A percentile compares a stretch with the other conserved stretches of the same genome.
phyloP scores from a whole-genome alignment of 2,113 vertebrate species.

The Odobenus rosmarus region DNA sequence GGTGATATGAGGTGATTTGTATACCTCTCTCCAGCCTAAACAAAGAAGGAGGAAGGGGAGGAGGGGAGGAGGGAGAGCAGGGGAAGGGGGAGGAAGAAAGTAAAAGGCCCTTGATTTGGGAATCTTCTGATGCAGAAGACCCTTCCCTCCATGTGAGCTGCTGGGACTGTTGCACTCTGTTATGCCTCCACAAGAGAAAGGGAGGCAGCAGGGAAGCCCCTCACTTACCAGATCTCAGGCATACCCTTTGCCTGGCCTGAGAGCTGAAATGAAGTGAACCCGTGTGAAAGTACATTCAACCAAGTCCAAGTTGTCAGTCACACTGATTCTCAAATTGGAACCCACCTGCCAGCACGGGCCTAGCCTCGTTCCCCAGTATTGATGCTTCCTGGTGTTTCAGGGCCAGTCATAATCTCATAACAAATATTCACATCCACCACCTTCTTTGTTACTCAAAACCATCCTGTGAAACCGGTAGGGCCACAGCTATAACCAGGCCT shows the following conservation, averaged over 20 bases:
- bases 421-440: neutral
- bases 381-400: fast-evolving
- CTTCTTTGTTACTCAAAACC: neutral
- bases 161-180: fast-evolving
- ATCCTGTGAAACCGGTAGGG: neutral
- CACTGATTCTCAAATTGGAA: neutral
- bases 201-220: neutral
- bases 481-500: neutral
- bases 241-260: neutral
- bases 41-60: neutral
- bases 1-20: neutral
- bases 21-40: neutral
- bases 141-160: neutral
- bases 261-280: fast-evolving
- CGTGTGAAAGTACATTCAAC: neutral
- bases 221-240: neutral
- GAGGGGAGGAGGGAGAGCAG: neutral
- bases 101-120: neutral
- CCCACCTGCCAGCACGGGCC: neutral
- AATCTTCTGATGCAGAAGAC: neutral
- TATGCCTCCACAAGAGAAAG: neutral
- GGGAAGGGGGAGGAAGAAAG: neutral
- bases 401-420: neutral
- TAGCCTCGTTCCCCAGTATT: neutral
- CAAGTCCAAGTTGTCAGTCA: neutral